These are phyloP conservation scores for Myxocyprinus asiaticus DNA, from an alignment of 2,113 vertebrate species.

Conservation along the genomic window DNA sequence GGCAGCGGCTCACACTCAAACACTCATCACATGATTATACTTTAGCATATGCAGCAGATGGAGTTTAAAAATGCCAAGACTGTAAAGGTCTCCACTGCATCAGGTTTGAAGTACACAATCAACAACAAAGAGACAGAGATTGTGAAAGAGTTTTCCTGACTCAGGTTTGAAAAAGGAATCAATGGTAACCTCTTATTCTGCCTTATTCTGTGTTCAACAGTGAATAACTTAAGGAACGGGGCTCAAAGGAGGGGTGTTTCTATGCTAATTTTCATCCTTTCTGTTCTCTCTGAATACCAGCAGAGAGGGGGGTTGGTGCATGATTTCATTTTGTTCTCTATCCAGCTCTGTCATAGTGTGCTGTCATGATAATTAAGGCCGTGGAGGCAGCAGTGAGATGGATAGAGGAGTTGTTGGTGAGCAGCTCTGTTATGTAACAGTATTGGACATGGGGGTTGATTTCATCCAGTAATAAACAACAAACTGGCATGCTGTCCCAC, in stretches of 20 bases:
- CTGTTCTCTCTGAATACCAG: background rate
- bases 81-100: too few relatives aligned
- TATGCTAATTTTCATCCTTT: conserved; percentile 7
- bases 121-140: too few relatives aligned
- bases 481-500: conserved; percentile 45
- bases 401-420: background rate
- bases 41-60: too few relatives aligned
- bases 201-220: conserved; percentile 43
- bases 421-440: conserved; percentile 42
- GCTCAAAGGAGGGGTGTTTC: background rate
- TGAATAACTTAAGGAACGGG: background rate
- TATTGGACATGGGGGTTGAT: background rate
- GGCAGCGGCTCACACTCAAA: too few relatives aligned
- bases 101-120: too few relatives aligned
- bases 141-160: too few relatives aligned
- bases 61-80: too few relatives aligned
- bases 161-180: too few relatives aligned
- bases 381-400: conserved; percentile 54
- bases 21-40: too few relatives aligned
- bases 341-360: conserved; percentile 49
- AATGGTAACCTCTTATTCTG: conserved; percentile 55
- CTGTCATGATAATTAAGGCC: conserved; percentile 66
- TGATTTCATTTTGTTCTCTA: conserved; percentile 17
- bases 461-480: conserved; percentile 12
- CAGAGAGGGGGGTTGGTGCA: background rate